Evolutionary conservation across 2,797 vertebrate species (phyloP).

Genomic region (Otolemur crassicaudatus): DNA sequence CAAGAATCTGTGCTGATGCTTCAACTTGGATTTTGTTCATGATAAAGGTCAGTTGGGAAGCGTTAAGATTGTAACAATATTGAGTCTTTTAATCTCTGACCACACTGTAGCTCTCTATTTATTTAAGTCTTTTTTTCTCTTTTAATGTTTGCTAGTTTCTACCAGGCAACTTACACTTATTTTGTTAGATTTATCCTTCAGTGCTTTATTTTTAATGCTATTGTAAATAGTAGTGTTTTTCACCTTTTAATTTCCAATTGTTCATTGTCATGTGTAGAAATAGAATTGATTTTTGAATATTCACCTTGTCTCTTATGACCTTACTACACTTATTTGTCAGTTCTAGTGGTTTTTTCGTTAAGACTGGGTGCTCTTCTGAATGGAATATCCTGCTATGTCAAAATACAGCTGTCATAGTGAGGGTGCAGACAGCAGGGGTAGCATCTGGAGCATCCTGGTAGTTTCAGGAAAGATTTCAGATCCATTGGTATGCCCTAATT

Average conservation of each 20-base stretch:
- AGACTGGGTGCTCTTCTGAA: background rate
- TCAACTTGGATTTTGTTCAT: conserved; percentile 28
- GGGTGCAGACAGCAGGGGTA: background rate
- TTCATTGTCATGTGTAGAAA: conserved; percentile 24
- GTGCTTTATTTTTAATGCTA: background rate
- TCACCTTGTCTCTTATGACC: background rate
- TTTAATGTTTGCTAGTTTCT: background rate
- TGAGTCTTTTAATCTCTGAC: background rate
- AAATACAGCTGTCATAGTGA: background rate
- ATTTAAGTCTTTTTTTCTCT: background rate
- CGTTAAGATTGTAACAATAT: background rate
- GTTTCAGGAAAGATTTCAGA: background rate
- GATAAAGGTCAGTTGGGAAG: background rate
- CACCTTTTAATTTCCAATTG: background rate
- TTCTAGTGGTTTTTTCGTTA: background rate
- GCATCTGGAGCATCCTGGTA: background rate
- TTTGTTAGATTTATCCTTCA: background rate
- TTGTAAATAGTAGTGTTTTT: background rate
- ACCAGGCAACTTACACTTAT: background rate
- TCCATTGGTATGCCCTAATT: background rate
- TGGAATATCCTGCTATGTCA: background rate
- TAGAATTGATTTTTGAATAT: conserved; percentile 2
- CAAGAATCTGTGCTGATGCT: background rate
- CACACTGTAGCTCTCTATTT: background rate
- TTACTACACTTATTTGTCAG: background rate